These are phyloP conservation scores for Budorcas taxicolor DNA, from an alignment of 2,113 vertebrate genomes.

Conservation along the genomic window DNA sequence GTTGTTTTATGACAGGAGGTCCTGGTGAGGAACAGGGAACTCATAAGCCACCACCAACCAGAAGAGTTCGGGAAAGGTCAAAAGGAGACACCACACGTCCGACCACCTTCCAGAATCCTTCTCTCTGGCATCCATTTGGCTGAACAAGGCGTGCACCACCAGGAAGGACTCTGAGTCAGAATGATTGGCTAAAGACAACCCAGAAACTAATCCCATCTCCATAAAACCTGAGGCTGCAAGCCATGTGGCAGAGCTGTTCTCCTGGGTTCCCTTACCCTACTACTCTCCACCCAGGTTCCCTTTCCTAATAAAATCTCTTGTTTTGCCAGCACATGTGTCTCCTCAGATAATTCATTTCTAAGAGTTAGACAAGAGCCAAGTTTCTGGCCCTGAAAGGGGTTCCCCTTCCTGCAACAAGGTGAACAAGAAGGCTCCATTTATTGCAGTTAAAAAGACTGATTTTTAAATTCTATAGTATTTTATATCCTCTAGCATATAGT, in stretches of 20 bases:
- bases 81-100: not conserved
- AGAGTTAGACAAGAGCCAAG: not conserved
- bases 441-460: not conserved
- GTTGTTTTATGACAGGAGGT: not conserved
- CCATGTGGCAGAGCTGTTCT: not conserved
- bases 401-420: not conserved
- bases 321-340: not conserved
- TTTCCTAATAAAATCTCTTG: not conserved
- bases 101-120: not conserved
- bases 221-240: not conserved
- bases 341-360: accelerated
- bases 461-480: not conserved
- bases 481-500: not conserved
- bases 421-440: not conserved
- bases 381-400: not conserved
- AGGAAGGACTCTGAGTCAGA: not conserved
- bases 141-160: not conserved
- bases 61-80: not conserved
- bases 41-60: not conserved
- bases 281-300: not conserved
- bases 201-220: not conserved
- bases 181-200: not conserved
- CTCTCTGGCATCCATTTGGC: not conserved
- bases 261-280: not conserved
- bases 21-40: not conserved